Base-by-base conservation (phyloP, 1,140 invertebrate genomes). In the Drosophila funebris region DNA sequence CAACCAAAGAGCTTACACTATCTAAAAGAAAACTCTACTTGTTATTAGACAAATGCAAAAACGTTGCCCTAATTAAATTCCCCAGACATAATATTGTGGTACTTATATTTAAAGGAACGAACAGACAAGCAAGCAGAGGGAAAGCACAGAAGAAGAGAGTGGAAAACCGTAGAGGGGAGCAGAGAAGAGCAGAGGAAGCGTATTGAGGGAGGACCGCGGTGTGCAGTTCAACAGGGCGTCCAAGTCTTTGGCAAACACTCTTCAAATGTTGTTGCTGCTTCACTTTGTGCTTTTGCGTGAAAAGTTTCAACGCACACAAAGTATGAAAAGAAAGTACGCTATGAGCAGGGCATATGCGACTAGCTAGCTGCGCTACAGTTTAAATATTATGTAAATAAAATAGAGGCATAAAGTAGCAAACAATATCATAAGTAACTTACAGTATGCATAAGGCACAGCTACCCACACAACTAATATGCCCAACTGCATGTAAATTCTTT, bases 41-140 rank as follows among this genome's bases (percentile, higher is more conserved):
- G 56, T 46, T 43, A 64, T 64, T 62, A 67, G 53, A 72, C 27
- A 67, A 52, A 66, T 37, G 41, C 44, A 44, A 27, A 11, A 67
- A 52, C 13, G 11, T 14, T 62, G 53, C 50, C 70, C 79, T 85
- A 82, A 85, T 85, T 85, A 82, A 87, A 83, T 85, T 79, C 63
- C 29, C 31, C 54, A 29, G 60, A 56, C 41, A 76, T 63, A 62
- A 81, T 71, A 62, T 56, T 36, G 36, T 58, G 54, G 29, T 41
- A 43, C 43, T 52, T 31, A 7, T n/a, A 27, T 9, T 9, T 9
- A 41, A 13, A n/a, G 3, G 4, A 13, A 50, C 27, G 22, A 9
- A 3, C 9, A 8, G 7, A 3, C 11, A 29, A 8, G 3, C 11
- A 9, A 13, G 41, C 4, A 24, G 24, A 0, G 0, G 2, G 27